Percentiles rank a stretch among this genome's conserved stretches.
Conservation (phyloP, 2,888 invertebrate species). For the Cryptus viduatorius region DNA sequence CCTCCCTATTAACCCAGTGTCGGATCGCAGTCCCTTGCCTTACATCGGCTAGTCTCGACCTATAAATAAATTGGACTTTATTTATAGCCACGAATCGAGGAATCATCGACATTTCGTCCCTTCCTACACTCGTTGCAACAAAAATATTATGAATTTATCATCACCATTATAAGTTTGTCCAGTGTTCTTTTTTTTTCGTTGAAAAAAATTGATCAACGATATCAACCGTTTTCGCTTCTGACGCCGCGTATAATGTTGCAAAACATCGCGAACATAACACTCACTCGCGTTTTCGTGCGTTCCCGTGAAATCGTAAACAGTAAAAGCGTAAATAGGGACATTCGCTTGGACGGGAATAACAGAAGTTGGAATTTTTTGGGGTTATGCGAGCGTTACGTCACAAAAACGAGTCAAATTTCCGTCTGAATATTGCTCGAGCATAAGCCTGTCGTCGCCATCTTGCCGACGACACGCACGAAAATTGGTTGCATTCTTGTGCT, state of each 20-base stretch:
- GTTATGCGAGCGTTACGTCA: slow-evolving; percentile 65
- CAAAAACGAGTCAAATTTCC: slow-evolving; percentile 50
- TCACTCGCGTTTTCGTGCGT: background rate
- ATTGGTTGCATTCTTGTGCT: no score
- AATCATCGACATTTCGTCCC: slow-evolving; percentile 25
- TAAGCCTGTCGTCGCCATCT: background rate
- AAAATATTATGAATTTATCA: slow-evolving; percentile 46
- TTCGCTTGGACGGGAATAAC: slow-evolving; percentile 24
- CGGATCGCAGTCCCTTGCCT: slow-evolving; percentile 74
- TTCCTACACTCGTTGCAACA: background rate
- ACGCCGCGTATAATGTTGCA: background rate
- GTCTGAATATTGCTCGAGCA: slow-evolving; percentile 14
- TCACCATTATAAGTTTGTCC: slow-evolving; percentile 55
- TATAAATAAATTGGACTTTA: slow-evolving; percentile 83
- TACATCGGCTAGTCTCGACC: slow-evolving; percentile 79
- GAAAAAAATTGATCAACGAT: background rate
- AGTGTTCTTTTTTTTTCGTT: background rate
- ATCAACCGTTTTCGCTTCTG: slow-evolving; percentile 38
- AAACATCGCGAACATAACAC: slow-evolving; percentile 20
- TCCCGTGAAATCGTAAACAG: slow-evolving; percentile 44
- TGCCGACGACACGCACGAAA: background rate
- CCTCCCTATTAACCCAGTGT: slow-evolving; percentile 77
- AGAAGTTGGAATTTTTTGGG: slow-evolving; percentile 48
- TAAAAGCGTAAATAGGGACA: slow-evolving; percentile 42
- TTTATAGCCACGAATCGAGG: slow-evolving; percentile 52